Evolutionary conservation across 2,113 vertebrate species (phyloP).

Genomic region (Poeciliopsis occidentalis): DNA sequence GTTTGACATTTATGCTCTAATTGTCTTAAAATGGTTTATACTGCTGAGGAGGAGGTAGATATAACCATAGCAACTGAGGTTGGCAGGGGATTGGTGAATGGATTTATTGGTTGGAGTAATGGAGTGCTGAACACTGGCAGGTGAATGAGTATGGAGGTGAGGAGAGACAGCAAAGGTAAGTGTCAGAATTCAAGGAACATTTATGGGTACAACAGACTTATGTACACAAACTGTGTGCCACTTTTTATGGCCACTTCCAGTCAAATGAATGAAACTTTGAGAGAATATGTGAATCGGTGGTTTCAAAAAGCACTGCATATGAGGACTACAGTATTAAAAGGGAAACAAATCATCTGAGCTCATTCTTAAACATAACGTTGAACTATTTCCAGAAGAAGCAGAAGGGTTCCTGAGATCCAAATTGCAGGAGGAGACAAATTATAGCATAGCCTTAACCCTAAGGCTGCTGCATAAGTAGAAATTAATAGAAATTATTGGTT

Average conservation of each 20-base stretch:
- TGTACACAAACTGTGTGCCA: not conserved
- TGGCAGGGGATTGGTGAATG: too few relatives aligned
- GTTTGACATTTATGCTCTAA: too few relatives aligned
- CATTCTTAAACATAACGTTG: not conserved
- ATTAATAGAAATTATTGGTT: not conserved
- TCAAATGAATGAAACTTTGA: not conserved
- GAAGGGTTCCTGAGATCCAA: not conserved
- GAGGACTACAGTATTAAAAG: not conserved
- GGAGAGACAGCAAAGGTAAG: not conserved
- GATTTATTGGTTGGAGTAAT: too few relatives aligned
- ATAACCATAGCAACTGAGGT: too few relatives aligned
- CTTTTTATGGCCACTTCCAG: not conserved
- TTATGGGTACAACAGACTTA: not conserved
- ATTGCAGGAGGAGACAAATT: not conserved
- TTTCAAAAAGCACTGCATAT: not conserved
- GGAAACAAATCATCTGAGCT: not conserved
- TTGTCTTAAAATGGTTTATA: too few relatives aligned
- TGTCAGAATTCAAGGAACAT: not conserved
- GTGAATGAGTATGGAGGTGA: not conserved
- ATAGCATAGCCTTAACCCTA: not conserved
- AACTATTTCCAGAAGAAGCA: constrained; percentile 5
- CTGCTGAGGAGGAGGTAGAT: too few relatives aligned
- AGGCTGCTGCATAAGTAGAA: constrained; percentile 20
- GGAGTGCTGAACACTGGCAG: too few relatives aligned
- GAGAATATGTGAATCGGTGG: not conserved